Evolutionary conservation across 2,888 invertebrate genomes (phyloP).

Genomic region (Caenorhabditis becei): DNA sequence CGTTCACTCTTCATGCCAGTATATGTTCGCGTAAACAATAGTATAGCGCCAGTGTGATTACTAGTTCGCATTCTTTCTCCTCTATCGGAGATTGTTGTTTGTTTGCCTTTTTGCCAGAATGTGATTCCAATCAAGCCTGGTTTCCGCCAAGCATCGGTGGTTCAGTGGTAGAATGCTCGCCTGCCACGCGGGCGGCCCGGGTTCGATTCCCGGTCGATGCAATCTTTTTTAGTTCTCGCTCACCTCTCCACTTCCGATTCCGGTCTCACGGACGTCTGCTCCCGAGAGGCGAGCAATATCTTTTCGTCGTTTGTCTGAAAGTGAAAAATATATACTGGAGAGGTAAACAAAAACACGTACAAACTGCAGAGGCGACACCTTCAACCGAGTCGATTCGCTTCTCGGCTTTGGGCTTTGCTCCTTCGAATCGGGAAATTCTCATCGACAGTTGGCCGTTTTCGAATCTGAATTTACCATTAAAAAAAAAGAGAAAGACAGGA

Average conservation of each 20-base stretch:
- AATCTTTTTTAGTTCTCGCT: constrained; percentile 49
- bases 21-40: constrained; percentile 6
- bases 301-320: constrained; percentile 80
- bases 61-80: background rate
- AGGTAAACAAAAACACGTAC: constrained; percentile 65
- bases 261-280: constrained; percentile 80
- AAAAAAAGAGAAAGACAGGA: background rate
- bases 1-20: background rate
- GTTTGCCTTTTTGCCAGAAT: background rate
- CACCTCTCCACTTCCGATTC: constrained; percentile 79
- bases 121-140: background rate
- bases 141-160: constrained; percentile 67
- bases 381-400: constrained; percentile 77
- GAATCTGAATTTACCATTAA: constrained; percentile 51
- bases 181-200: constrained; percentile 78
- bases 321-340: constrained; percentile 9
- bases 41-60: background rate
- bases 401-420: constrained; percentile 67
- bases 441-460: constrained; percentile 76
- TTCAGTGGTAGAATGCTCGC: constrained; percentile 78
- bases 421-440: constrained; percentile 74
- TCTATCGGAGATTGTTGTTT: constrained; percentile 6
- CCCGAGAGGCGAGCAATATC: constrained; percentile 79
- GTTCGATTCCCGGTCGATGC: constrained; percentile 78
- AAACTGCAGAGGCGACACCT: constrained; percentile 80